Base-by-base conservation (phyloP, 2,113 vertebrate species). In the Phyllostomus hastatus region DNA sequence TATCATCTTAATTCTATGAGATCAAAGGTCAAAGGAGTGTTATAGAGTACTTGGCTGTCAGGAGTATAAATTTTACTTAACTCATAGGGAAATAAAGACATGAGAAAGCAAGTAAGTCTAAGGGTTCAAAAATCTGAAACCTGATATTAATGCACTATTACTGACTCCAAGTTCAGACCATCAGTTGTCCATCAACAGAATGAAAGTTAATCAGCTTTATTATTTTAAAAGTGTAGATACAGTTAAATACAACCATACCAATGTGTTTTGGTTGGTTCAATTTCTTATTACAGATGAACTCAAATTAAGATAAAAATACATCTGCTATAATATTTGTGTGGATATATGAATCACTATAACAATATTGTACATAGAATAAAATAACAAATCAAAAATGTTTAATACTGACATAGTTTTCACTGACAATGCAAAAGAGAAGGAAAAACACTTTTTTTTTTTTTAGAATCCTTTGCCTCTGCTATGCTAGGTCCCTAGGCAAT, bases 341-440 rank as follows among this genome's bases (percentile, higher is more conserved):
- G 69, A 61, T 97, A 96, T 95, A 94, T 90, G 89, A 97, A 94
- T 89, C 82, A 38, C 22, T 96, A 14, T 59, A 93, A 96, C 41
- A 97, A 96, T 96, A 97, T 97, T 98, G 96, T 96, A 93, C 82
- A 88, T 87, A 93, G 73, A 96, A 83, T 82, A 96, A 94, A 87
- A 96, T 96, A 97, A 90, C 72, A 97, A 95, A 94, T 96, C 16
- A 94, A 95, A 95, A 95, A 35, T 90, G 7, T 31, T 93, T 95
- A 90, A 24, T 52, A 31, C 20, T 92, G 12, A 57, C 59, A 96
- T 26, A 64, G 46, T 91, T 96, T 92, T 96, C 48, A 89, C 48
- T 67, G 48, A 88, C 17, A 61, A 24, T 83, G 10, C 57, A 88
- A 48, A 78, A 96, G 24, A 87, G 19, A 85, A 91, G 33, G 35